Evolutionary conservation across 2,888 invertebrate species (phyloP), one percentile per base, ranked within the genome.

Genomic region (Shargacucullia verbasci): DNA sequence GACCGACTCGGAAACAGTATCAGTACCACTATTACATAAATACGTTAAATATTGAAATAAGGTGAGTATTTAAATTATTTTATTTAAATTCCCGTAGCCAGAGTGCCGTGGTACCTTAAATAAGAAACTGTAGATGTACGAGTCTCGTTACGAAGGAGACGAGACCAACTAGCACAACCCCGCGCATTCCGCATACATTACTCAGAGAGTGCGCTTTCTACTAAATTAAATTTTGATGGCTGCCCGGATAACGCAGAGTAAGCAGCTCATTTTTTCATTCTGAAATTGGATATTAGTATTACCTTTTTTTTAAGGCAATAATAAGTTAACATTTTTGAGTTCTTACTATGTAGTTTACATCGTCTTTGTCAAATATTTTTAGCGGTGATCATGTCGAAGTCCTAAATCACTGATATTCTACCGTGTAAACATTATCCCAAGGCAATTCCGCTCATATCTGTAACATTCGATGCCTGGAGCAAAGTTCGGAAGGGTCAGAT

Each of bases 151-250:
- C 71, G 60, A 59, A 65, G 48, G 58, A 61, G 71, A 45, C 57
- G 67, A 50, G 54, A 45, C 57, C 72, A 68, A 57, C 67, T 53
- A 61, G 56, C 70, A 69, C 62, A 70, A 68, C 73, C 62, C 72
- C 73, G 78, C 81, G 80, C 81, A 84, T 83, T 83, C 79, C 79
- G 86, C 85, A 87, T 88, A 88, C 85, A 89, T 90, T 88, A 90
- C 89, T 80, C 81, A 80, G 80, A 69, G 82, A 87, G 85, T 87
- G 89, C 88, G 87, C 91, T 91, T 86, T 90, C 88, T 89, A 86
- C 84, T 68, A 91, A 91, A 91, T 91, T 91, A 91, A 91, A 90
- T 90, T 91, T 90, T 90, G 89, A 90, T 88, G 87, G 82, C 80
- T 84, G 81, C 83, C 78, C 79, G 84, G 83, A 86, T 89, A 86